These are phyloP conservation scores for Scolopax mira DNA, from an alignment of 2,113 vertebrate species.

Conservation along the genomic window DNA sequence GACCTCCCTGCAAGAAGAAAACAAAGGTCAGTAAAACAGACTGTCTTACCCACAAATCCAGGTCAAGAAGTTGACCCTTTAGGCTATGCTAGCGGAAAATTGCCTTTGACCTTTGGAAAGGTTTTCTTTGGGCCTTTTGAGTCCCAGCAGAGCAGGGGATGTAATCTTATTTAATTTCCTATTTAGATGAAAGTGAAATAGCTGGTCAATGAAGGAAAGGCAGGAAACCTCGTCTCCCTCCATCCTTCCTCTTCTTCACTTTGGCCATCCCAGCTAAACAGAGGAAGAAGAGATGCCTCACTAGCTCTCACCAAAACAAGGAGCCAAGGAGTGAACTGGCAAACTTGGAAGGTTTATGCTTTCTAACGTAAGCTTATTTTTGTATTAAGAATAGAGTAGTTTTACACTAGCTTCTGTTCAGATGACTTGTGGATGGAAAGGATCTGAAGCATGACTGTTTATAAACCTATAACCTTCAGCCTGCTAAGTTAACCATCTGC, in stretches of 20 bases:
- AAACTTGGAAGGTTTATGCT: not conserved
- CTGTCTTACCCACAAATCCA: not conserved
- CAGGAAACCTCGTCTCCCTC: not conserved
- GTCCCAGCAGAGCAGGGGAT: not conserved
- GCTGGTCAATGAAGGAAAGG: not conserved
- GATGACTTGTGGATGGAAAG: not conserved
- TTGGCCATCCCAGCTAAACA: not conserved
- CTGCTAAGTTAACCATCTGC: conserved; percentile 16
- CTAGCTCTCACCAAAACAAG: not conserved
- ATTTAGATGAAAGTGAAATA: not conserved
- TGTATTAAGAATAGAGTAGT: not conserved
- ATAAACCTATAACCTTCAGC: not conserved
- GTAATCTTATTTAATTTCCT: not conserved
- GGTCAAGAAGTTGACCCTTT: not conserved
- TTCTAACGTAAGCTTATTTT: not conserved
- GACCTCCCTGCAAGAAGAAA: fast-evolving
- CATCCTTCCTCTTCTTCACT: not conserved
- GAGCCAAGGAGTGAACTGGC: fast-evolving
- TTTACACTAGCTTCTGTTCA: not conserved
- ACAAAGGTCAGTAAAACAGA: not conserved
- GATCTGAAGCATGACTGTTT: not conserved
- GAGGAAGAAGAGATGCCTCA: not conserved
- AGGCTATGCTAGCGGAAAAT: not conserved
- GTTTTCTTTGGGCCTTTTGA: not conserved
- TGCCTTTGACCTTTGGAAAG: not conserved